These are phyloP conservation scores for Scolopax rusticola DNA, from an alignment of 2,797 vertebrate genomes.

Conservation along the genomic window DNA sequence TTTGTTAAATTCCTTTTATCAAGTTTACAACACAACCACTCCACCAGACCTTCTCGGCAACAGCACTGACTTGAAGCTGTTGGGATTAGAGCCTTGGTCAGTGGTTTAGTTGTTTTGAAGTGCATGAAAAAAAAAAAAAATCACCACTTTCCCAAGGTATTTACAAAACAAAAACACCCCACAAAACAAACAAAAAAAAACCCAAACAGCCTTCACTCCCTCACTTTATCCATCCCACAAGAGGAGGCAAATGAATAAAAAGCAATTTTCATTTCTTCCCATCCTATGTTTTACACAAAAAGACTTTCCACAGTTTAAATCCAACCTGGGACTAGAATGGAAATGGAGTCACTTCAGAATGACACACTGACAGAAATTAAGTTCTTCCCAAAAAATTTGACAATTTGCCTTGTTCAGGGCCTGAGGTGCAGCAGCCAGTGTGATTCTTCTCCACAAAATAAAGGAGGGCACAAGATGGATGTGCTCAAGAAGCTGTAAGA, in stretches of 20 bases:
- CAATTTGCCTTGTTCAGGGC: not conserved
- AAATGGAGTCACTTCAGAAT: not conserved
- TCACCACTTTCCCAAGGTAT: not conserved
- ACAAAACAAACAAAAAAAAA: not conserved
- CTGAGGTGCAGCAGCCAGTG: not conserved
- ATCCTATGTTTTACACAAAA: not conserved
- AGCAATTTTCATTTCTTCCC: not conserved
- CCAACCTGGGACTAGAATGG: not conserved
- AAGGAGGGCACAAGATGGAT: not conserved
- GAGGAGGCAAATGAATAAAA: not conserved
- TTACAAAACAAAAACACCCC: not conserved
- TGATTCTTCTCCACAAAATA: not conserved
- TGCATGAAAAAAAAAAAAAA: not conserved
- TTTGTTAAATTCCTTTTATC: not conserved
- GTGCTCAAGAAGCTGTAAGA: rapidly evolving
- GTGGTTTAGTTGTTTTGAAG: not conserved
- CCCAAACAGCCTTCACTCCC: no score
- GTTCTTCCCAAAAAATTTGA: not conserved
- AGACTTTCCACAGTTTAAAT: not conserved
- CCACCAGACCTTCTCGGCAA: not conserved
- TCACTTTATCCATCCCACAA: not conserved
- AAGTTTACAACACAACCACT: not conserved
- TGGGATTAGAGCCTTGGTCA: not conserved
- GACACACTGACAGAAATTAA: not conserved
- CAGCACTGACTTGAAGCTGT: not conserved